phyloP scores from a whole-genome alignment of 2,888 invertebrate species.

The Drosophila pseudotalamancana region DNA sequence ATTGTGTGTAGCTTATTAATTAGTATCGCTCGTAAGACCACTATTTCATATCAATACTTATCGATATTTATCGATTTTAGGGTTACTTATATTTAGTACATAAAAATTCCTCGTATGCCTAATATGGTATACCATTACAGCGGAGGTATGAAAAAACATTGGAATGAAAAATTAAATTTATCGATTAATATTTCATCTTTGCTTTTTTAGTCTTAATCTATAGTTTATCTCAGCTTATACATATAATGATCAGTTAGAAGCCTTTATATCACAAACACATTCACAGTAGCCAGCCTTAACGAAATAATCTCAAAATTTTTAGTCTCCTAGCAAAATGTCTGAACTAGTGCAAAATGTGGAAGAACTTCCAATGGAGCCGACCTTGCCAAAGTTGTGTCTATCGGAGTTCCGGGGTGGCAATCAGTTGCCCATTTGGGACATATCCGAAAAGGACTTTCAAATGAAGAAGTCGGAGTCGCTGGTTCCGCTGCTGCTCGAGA shows the following conservation, averaged over 20 bases:
- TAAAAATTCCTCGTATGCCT: no score
- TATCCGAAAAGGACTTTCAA: background rate
- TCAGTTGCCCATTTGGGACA: constrained; percentile 2
- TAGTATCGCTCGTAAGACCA: no score
- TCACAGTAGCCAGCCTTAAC: background rate
- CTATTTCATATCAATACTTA: background rate
- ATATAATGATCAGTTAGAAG: no score
- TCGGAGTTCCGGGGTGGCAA: constrained; percentile 16
- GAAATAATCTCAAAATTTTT: constrained; percentile 13
- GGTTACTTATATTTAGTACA: no score
- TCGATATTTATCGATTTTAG: background rate
- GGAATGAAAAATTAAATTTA: no score
- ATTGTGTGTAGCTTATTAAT: no score
- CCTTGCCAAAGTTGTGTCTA: constrained; percentile 12
- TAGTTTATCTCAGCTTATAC: no score
- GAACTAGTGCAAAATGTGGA: background rate
- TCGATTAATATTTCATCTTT: no score
- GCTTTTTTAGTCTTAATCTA: no score
- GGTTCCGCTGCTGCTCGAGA: constrained; percentile 1
- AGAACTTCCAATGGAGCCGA: constrained; percentile 21
- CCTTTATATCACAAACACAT: background rate
- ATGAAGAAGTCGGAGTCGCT: constrained; percentile 8
- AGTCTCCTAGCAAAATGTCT: background rate
- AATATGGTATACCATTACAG: no score
- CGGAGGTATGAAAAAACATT: no score